phyloP scores from a whole-genome alignment of 2,797 vertebrate genomes.

The Parotocinclus haroldoi region DNA sequence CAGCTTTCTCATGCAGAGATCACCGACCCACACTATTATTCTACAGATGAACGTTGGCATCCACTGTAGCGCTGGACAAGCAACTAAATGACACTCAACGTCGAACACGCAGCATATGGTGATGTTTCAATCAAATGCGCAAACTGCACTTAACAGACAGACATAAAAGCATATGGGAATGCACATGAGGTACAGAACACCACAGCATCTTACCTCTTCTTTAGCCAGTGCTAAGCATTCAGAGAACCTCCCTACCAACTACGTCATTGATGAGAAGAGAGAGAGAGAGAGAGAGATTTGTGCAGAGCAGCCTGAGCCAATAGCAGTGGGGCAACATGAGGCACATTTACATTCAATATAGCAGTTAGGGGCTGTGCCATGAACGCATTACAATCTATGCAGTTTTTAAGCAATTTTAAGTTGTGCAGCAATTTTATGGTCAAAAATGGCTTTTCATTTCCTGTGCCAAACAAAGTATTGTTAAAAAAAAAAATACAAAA shows the following conservation, averaged over 20 bases:
- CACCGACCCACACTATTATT: conserved; percentile 5
- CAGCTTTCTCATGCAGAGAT: conserved; percentile 19
- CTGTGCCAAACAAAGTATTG: no score
- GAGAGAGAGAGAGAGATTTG: conserved; percentile 67
- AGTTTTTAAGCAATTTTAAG: no score
- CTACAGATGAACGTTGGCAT: background rate
- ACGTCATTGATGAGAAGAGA: conserved; percentile 66
- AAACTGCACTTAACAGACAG: background rate
- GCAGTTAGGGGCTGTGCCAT: background rate
- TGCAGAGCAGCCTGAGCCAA: conserved; percentile 56
- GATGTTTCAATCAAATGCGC: conserved; percentile 3
- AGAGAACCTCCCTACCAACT: conserved; percentile 77
- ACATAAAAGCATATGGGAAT: conserved; percentile 26
- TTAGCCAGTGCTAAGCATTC: conserved; percentile 72
- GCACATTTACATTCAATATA: conserved; percentile 14
- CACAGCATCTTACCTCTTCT: conserved; percentile 71
- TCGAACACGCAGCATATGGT: background rate
- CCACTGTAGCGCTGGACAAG: background rate
- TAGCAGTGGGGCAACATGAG: conserved; percentile 14
- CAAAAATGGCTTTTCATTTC: no score
- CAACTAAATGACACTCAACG: background rate
- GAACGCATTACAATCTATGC: background rate
- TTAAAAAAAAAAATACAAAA: no score
- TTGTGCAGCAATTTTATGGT: no score
- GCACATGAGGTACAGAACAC: conserved; percentile 19